phyloP scores from a whole-genome alignment of 2,113 vertebrate genomes.

The Notechis scutatus region DNA sequence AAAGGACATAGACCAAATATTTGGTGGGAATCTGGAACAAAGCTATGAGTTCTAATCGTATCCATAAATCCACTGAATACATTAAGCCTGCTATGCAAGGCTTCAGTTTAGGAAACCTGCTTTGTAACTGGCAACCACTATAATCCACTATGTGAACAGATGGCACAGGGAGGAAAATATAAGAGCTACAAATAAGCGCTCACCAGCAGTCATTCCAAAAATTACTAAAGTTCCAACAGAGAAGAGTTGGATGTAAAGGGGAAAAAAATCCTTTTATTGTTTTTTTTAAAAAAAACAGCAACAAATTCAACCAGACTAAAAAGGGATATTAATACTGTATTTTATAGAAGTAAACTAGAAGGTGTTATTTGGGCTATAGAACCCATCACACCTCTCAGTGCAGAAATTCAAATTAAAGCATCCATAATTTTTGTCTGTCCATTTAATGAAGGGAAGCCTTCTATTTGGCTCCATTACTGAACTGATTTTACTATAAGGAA shows the following conservation, averaged over 20 bases:
- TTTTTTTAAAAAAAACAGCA: rapidly evolving
- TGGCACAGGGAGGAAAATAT: slow-evolving; percentile 51
- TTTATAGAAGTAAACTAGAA: background rate
- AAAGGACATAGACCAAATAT: slow-evolving; percentile 20
- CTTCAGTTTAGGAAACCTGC: slow-evolving; percentile 68
- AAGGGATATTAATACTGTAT: background rate
- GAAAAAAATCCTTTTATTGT: background rate
- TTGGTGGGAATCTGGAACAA: slow-evolving; percentile 17
- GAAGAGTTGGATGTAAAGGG: slow-evolving; percentile 32
- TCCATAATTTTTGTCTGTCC: background rate
- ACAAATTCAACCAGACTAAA: background rate
- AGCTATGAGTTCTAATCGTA: background rate
- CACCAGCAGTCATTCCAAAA: slow-evolving; percentile 48
- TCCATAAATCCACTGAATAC: slow-evolving; percentile 34
- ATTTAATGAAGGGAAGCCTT: background rate
- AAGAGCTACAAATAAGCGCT: slow-evolving; percentile 47
- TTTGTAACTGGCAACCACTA: slow-evolving; percentile 66
- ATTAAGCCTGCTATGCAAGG: slow-evolving; percentile 48
- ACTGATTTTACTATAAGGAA: background rate
- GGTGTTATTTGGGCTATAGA: background rate
- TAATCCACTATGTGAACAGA: slow-evolving; percentile 69
- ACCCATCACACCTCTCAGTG: background rate
- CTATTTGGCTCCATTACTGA: background rate
- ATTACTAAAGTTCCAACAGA: slow-evolving; percentile 58
- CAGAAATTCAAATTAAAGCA: background rate